These are phyloP conservation scores for Pachyrhynchus sulphureomaculatus DNA, from an alignment of 1,140 invertebrate species.

Conservation along the genomic window DNA sequence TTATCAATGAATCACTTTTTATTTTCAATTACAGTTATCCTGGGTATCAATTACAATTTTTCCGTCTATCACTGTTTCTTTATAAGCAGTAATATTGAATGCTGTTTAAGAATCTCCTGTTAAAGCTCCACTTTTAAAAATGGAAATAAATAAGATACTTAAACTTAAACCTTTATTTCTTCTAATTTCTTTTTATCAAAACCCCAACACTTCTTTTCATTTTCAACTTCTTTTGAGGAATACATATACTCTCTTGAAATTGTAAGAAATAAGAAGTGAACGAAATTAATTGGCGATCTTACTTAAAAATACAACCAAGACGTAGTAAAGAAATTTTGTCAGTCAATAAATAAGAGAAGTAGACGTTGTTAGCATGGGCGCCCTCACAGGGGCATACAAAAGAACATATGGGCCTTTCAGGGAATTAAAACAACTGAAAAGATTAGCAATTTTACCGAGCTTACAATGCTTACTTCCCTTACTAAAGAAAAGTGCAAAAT, in stretches of 20 bases:
- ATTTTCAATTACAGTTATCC: too few species aligned
- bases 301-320: background rate
- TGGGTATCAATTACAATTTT: background rate
- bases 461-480: too few species aligned
- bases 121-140: background rate
- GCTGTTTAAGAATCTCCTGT: too few species aligned
- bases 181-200: background rate
- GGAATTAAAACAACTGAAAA: too few species aligned
- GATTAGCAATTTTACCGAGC: too few species aligned
- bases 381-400: background rate
- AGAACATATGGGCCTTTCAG: too few species aligned
- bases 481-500: too few species aligned
- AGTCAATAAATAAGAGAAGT: background rate
- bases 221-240: background rate
- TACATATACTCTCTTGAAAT: background rate
- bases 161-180: background rate
- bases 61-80: background rate
- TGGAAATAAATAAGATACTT: background rate
- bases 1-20: too few species aligned
- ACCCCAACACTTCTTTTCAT: conserved; percentile 1
- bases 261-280: background rate
- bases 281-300: background rate
- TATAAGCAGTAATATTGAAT: background rate
- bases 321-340: background rate
- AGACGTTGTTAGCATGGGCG: background rate